Evolutionary conservation across 2,888 invertebrate genomes (phyloP).

Genomic region (Parasteatoda lunata): DNA sequence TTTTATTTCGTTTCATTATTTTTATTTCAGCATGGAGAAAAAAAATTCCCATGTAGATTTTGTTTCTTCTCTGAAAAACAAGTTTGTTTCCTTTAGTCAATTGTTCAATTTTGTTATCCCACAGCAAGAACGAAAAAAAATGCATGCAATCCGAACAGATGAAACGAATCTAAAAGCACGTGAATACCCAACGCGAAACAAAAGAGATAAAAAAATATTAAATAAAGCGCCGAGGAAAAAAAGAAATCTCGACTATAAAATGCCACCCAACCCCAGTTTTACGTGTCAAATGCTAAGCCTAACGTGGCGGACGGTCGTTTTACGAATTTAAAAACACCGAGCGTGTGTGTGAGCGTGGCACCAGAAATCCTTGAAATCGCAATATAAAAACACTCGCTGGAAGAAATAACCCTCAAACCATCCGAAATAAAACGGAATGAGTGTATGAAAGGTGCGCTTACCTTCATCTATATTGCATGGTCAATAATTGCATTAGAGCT

Average conservation of each 20-base stretch:
- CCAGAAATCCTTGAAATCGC: conserved; percentile 32
- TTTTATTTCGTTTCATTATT: no score
- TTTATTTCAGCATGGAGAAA: no score
- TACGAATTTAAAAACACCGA: conserved; percentile 57
- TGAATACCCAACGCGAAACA: background rate
- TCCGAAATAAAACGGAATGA: conserved; percentile 52
- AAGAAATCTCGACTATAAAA: conserved; percentile 30
- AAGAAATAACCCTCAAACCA: conserved; percentile 11
- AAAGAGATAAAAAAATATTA: conserved; percentile 4
- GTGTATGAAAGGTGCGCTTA: conserved; percentile 60
- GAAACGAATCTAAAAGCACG: conserved; percentile 8
- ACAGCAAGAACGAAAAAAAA: background rate
- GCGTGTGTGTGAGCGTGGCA: background rate
- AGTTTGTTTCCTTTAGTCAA: background rate
- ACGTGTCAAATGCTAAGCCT: conserved; percentile 65
- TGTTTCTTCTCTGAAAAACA: no score
- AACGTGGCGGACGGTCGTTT: conserved; percentile 53
- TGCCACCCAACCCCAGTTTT: conserved; percentile 45
- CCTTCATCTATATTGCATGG: conserved; percentile 66
- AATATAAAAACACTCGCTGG: conserved; percentile 42
- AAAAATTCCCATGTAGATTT: no score
- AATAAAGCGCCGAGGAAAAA: conserved; percentile 19
- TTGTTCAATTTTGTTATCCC: background rate
- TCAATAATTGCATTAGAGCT: conserved; percentile 66
- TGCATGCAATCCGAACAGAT: background rate